Base-by-base conservation (phyloP, 1,140 invertebrate genomes). In the Ceratina calcarata region DNA sequence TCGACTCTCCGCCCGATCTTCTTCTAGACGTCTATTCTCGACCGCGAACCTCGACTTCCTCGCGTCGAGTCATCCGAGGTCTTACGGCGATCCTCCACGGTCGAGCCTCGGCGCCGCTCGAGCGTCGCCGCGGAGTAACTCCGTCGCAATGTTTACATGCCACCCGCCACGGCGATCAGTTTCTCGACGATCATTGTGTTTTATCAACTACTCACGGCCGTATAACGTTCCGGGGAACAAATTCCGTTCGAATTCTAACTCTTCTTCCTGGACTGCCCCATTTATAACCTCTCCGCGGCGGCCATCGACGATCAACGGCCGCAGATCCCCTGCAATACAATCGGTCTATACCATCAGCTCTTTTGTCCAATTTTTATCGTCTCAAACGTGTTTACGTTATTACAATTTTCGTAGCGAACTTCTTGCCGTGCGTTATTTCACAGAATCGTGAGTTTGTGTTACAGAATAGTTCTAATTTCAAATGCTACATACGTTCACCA, bases 111-210 rank as follows among this genome's bases (percentile, higher is more conserved):
- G 82, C 51, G 60, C 74, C 78, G 74, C 73, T 83, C 80, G 67
- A 83, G 66, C 82, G 80, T 82, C 81, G 82, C 65, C 80, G 76
- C 76, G 76, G 76, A 78, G 76, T 80, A 80, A 78, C 76, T 78
- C 60, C 66, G 78, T 81, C 69, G 80, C 89, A 93, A 93, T 93
- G 92, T 93, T 93, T 93, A 93, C 93, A 93, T 90, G 89, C 88
- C 80, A 84, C 62, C 78, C 68, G 71, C 75, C 83, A 86, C 83
- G 88, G 83, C 86, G 84, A 79, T 86, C 86, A 88, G 89, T 68
- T 58, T 60, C 66, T 51, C 67, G 27, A 58, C 27, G 55, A 67
- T 77, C 60, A 62, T 78, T 64, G 71, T 66, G 77, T 13, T 67
- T 66, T 69, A n/a, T n/a, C 32, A 72, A 72, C 69, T 62, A 13